Base-by-base conservation (phyloP, 2,888 invertebrate genomes). In the Drosophila meridiana region DNA sequence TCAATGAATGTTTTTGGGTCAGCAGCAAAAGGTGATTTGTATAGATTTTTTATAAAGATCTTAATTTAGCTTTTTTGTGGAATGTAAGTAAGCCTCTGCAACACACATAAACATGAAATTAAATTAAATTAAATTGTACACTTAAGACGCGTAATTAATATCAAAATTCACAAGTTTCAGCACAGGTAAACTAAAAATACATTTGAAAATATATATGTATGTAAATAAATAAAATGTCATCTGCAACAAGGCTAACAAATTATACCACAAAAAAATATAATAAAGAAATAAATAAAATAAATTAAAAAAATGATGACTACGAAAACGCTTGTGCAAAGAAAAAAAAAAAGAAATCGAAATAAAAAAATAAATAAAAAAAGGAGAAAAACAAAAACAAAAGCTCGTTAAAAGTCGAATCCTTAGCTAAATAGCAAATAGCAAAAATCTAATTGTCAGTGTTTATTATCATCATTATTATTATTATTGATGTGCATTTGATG, bases 131-230 rank as follows among this genome's bases (percentile, higher is more conserved):
- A 57, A 61, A 81, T 78, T 78, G 62, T 87, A 84, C 68, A 62
- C 67, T 45, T 84, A 89, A 87, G 88, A 55, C 73, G 79, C 82
- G 69, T 73, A 82, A 89, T 82, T 84, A 69, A 87, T 85, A 89
- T 85, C 90, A 85, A 85, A 89, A 89, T 76, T 84, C 66, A 82
- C 69, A 73, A 69, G 83, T 82, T 88, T 89, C 74, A 90, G 90
- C 86, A 89, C 83, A 77, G 80, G 78, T 78, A 79, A 87, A 69
- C 50, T 56, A 76, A 73, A 87, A 81, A 83, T 81, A 75, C 78
- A 87, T 83, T 83, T 87, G 74, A 65, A 67, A 69, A 70, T 71
- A 69, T 71, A 59, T 48, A 66, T 56, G 63, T 64, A 72, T 83
- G 82, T 68, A 81, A 69, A 80, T 85, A 64, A 76, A 63, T 68